Percentiles rank a stretch among this genome's conserved stretches.
Evolutionary conservation across 2,113 vertebrate genomes (phyloP).

Genomic region (Lycaon pictus): DNA sequence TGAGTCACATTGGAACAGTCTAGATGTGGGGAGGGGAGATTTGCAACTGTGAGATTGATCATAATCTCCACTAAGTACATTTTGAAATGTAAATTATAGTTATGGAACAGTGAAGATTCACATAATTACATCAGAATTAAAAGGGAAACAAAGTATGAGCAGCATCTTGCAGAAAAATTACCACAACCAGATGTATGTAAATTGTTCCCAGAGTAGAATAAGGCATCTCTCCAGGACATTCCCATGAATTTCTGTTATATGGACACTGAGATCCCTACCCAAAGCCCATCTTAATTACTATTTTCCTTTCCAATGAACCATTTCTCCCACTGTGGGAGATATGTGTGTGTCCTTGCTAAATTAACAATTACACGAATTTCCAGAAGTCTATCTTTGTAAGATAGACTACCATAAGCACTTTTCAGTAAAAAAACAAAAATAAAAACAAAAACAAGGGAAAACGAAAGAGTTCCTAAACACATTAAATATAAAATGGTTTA

Average conservation of each 20-base stretch:
- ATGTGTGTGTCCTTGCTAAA: not conserved
- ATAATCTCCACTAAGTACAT: not conserved
- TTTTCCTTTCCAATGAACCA: constrained; percentile 38
- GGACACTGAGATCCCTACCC: not conserved
- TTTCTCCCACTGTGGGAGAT: not conserved
- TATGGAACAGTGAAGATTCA: not conserved
- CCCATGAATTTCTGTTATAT: not conserved
- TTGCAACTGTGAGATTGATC: not conserved
- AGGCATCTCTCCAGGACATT: not conserved
- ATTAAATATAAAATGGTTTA: not conserved
- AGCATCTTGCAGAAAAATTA: not conserved
- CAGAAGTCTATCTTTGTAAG: not conserved
- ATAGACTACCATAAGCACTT: not conserved
- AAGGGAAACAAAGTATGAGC: constrained; percentile 22
- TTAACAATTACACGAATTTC: not conserved
- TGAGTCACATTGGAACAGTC: not conserved
- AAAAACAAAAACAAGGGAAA: constrained; percentile 18
- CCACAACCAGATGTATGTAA: not conserved
- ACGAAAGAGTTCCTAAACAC: not conserved
- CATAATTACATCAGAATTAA: constrained; percentile 12
- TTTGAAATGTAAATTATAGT: not conserved
- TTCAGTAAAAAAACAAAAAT: not conserved
- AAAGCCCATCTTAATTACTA: constrained; percentile 37
- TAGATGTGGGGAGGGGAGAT: not conserved
- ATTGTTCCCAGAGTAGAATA: not conserved